phyloP scores from a whole-genome alignment of 2,888 invertebrate species.

The Drymonia ruficornis region DNA sequence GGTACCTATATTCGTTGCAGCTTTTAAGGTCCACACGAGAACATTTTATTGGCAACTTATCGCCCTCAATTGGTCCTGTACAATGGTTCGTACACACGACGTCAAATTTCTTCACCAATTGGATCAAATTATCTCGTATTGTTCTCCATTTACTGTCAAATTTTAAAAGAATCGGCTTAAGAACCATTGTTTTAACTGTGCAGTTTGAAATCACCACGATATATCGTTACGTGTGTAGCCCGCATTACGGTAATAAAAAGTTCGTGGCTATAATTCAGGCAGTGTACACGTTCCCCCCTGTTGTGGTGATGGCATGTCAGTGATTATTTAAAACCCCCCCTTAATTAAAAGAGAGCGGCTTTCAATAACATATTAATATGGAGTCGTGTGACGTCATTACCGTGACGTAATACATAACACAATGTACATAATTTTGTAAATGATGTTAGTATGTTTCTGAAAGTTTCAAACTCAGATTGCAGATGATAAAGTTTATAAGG shows the following conservation, averaged over 20 bases:
- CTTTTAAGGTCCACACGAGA: too few relatives aligned
- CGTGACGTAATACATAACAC: conserved; percentile 11
- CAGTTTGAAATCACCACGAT: background rate
- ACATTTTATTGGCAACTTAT: too few relatives aligned
- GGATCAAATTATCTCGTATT: too few relatives aligned
- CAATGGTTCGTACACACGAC: too few relatives aligned
- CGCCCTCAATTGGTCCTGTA: too few relatives aligned
- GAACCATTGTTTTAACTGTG: too few relatives aligned
- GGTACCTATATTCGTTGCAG: too few relatives aligned
- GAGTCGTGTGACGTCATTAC: background rate
- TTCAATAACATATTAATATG: conserved; percentile 8
- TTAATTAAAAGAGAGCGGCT: conserved; percentile 4
- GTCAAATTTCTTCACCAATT: too few relatives aligned
- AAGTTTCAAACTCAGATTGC: conserved; percentile 13
- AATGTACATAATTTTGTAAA: conserved; percentile 29
- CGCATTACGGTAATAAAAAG: background rate
- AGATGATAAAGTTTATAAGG: conserved; percentile 12
- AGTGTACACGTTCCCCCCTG: conserved; percentile 25
- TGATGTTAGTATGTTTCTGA: conserved; percentile 28
- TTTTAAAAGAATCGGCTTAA: too few relatives aligned
- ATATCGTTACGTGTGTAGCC: too few relatives aligned
- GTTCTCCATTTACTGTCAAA: too few relatives aligned
- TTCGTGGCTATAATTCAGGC: conserved; percentile 4
- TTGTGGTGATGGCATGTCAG: conserved; percentile 41
- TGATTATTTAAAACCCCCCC: conserved; percentile 15